These are phyloP conservation scores for Dicycla oo DNA, from an alignment of 2,888 invertebrate species.

Conservation along the genomic window DNA sequence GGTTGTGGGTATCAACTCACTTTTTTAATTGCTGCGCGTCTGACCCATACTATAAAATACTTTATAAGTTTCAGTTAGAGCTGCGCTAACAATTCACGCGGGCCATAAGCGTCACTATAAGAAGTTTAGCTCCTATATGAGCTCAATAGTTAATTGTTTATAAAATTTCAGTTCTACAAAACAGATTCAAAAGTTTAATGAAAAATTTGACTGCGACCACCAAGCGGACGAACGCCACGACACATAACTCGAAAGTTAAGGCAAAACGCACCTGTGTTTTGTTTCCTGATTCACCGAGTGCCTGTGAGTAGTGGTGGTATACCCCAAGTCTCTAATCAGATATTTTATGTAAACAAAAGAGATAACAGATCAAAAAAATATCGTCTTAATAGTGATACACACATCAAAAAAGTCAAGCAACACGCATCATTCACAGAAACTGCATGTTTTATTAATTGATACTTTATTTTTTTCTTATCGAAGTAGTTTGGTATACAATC, in stretches of 20 bases:
- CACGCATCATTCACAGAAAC: too few relatives aligned
- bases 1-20: background rate
- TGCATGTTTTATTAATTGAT: too few relatives aligned
- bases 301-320: constrained; percentile 7
- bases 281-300: accelerated
- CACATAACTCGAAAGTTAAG: accelerated
- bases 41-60: background rate
- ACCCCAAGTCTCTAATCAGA: too few relatives aligned
- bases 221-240: background rate
- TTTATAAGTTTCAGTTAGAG: background rate
- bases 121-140: background rate
- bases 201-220: background rate
- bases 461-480: too few relatives aligned
- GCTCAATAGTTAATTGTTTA: background rate
- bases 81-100: background rate
- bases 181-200: constrained; percentile 8
- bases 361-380: too few relatives aligned
- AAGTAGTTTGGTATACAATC: too few relatives aligned
- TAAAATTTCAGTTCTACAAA: constrained; percentile 21
- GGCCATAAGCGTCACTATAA: background rate
- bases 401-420: too few relatives aligned
- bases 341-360: too few relatives aligned
- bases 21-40: background rate
- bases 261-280: constrained; percentile 1
- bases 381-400: too few relatives aligned